Base-by-base conservation (phyloP, 2,113 vertebrate species). In the Polyodon spathula region DNA sequence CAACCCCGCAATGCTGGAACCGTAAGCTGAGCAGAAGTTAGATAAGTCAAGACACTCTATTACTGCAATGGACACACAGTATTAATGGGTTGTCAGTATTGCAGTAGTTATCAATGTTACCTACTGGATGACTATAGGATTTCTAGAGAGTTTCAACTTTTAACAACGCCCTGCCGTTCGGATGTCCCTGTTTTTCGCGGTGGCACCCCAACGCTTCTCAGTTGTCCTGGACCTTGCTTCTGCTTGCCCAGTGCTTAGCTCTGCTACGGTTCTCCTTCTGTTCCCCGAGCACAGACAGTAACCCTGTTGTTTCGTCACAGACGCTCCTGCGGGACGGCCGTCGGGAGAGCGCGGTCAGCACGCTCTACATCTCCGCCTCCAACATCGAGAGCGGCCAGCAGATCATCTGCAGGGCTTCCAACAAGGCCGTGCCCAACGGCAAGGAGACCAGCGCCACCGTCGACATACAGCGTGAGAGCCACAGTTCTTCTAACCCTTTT, bases 381-480 rank as follows among this genome's bases (percentile, higher is more conserved):
- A 93, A 97, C 64, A 93, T 97, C 0, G 95, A 97, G 77, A 93
- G 92, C 0, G 94, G 95, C 2, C 94, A 98, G 78, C 90, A 84
- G 73, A 94, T 98, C 62, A 79, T 91, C 68, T 99, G 95, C 66
- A 84, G 90, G 0, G 93, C 95, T 53, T 93, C 93, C 69, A 99
- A 99, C 87, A 97, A 97, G 73, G 96, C 96, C 37, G 79, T 95
- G 54, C 94, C 96, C 10, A 84, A 85, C 0, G 96, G 95, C 57
- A 99, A 97, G 73, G 93, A 97, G 83, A 94, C 93, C 2, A 91
- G 92, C 0, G 91, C 98, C 81, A 97, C 91, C 37, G 93, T 98
- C 0, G 95, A 99, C 74, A 95, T 99, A 77, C 96, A 99, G 59
- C 96, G 96, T 98, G 82, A 97, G 96, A 43, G 27, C 4, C 15